Conservation (phyloP, 2,113 vertebrate genomes). For the Daboia siamensis region DNA sequence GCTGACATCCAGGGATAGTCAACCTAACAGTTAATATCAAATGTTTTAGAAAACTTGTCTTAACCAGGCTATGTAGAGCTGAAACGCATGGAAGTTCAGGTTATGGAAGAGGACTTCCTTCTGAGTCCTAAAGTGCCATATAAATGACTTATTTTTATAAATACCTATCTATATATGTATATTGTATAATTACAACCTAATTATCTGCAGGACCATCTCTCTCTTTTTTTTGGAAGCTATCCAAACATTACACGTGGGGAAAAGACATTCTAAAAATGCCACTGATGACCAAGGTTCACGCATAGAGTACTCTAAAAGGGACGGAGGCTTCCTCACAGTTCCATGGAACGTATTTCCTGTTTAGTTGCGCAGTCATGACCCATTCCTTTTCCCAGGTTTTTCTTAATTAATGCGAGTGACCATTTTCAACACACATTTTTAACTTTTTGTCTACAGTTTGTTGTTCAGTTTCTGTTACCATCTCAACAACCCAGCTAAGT, state of each 20-base stretch:
- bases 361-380: not conserved
- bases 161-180: not conserved
- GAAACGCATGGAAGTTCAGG: not conserved
- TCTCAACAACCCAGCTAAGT: not conserved
- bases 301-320: not conserved
- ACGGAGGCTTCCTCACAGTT: not conserved
- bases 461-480: not conserved
- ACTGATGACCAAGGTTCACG: not conserved
- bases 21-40: not conserved
- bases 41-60: not conserved
- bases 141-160: not conserved
- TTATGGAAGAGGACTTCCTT: not conserved
- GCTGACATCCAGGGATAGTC: not conserved
- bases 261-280: not conserved
- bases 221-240: not conserved
- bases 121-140: not conserved
- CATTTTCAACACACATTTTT: not conserved
- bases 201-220: not conserved
- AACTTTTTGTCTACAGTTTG: not conserved
- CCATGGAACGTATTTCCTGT: not conserved
- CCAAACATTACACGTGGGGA: not conserved
- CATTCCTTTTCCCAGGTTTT: not conserved
- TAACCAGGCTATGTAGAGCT: not conserved
- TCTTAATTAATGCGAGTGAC: not conserved
- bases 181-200: not conserved